Evolutionary conservation across 2,797 vertebrate genomes (phyloP), one percentile per base, ranked within the genome.

Genomic region (Brachyalestes nurse): DNA sequence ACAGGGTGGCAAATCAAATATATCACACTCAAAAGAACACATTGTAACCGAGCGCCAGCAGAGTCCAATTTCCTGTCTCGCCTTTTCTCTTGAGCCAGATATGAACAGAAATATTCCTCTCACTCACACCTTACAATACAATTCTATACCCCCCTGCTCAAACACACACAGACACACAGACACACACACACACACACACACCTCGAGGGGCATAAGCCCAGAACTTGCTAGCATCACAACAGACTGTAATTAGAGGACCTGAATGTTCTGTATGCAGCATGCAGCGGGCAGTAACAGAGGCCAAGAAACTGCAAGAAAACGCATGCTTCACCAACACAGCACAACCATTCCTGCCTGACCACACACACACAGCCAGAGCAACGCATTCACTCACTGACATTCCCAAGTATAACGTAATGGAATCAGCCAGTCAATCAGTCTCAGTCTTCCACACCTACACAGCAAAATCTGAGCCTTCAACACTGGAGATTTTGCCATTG

Each of bases 41-140:
- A 66, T 40, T 38, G 77, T 55, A 62, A 82, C 61, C 38, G 23
- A 0, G 28, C 7, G 17, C 8, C 55, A 64, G 10, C 40, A 64
- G 66, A 74, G 76, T 82, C 67, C 42, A 85, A 85, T 74, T 80
- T 85, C 84, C 78, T 78, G 47, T 77, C 81, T 82, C 58, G 38
- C 69, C 49, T 60, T 28, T 61, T 67, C 70, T 77, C 25, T 28
- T 40, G 12, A 49, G 21, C 19, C 45, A 38, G 34, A 57, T 47
- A 40, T 28, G 19, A 70, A 72, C 74, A 77, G 70, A 80, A 79
- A 75, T 66, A 72, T 73, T 71, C 7, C 10, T 28, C 47, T 13
- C 73, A 14, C 40, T 19, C 55, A 75, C 70, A 67, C 3, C 49
- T 34, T 34, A 57, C 6, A 51, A 40, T 10, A 40, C 5, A 28